These are phyloP conservation scores for Holocentrus rufus DNA, from an alignment of 2,797 vertebrate species.

Conservation along the genomic window DNA sequence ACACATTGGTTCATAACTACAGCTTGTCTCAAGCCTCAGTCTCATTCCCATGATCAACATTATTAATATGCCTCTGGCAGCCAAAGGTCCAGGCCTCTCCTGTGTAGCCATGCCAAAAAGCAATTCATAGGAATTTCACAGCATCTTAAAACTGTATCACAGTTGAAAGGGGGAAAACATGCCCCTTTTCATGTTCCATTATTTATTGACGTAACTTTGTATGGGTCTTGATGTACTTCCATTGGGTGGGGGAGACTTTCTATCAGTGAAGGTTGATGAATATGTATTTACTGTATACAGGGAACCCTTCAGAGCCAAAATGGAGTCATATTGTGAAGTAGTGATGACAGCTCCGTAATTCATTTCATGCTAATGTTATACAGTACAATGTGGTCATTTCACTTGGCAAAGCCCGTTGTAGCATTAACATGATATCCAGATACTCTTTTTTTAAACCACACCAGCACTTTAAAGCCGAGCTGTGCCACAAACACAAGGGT, in stretches of 20 bases:
- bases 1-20: constrained; percentile 78
- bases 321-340: constrained; percentile 53
- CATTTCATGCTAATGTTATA: constrained; percentile 59
- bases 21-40: constrained; percentile 68
- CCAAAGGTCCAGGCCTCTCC: constrained; percentile 68
- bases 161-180: constrained; percentile 74
- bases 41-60: constrained; percentile 80
- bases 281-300: constrained; percentile 65
- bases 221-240: constrained; percentile 54
- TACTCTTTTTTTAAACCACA: constrained; percentile 25
- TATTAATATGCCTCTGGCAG: constrained; percentile 77
- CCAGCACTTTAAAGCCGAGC: constrained; percentile 22
- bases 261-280: constrained; percentile 63
- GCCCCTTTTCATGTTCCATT: constrained; percentile 69
- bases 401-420: constrained; percentile 41
- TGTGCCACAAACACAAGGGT: constrained; percentile 47
- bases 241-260: constrained; percentile 39
- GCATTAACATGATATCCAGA: constrained; percentile 14
- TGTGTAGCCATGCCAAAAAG: constrained; percentile 78
- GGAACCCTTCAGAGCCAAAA: constrained; percentile 51
- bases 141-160: constrained; percentile 76
- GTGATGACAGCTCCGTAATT: constrained; percentile 65
- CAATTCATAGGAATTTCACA: constrained; percentile 78
- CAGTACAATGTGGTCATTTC: constrained; percentile 48
- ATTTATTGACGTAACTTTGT: constrained; percentile 67